Evolutionary conservation across 2,113 vertebrate genomes (phyloP), one percentile per base, ranked within the genome.

Genomic region (Urocolius indicus): DNA sequence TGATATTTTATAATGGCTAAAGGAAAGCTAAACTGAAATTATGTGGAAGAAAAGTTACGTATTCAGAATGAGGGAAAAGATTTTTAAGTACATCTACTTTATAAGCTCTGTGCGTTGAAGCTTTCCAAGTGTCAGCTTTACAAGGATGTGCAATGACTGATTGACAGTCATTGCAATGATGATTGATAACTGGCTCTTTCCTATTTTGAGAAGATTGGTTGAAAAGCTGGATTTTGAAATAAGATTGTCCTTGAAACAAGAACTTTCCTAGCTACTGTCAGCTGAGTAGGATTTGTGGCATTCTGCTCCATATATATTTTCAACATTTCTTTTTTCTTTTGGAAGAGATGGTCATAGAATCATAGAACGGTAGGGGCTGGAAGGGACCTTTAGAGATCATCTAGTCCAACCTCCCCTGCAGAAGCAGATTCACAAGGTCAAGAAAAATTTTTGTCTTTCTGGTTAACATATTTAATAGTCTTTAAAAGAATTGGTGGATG

Each of bases 71-170:
- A 75, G 6, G 6, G 21, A 52, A 55, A 49, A 61, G 10, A 29
- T 46, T 78, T 77, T 84, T 52, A 57, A 63, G 9, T 63, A 38
- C 9, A 52, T 9, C 30, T 87, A 17, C 26, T 72, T 73, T 69
- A 10, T 48, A 87, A 68, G 21, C 45, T 69, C 3, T 21, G 24
- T 74, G 6, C 0, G 0, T 48, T 72, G 57, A 67, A 84, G n/a
- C 26, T 73, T 94, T 84, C 38, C 5, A 76, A 76, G 36, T 65
- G 57, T 73, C 78, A 94, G 49, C 46, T 85, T 94, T 65, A n/a
- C 36, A 54, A 76, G 67, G 38, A 65, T 82, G 24, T 85, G 17
- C 45, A 46, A 0, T 79, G 82, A 79, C 36, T 79, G 78, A 63
- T 46, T 76, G 62, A 17, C 71, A 93, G 67, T 54, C 46, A 54